These are phyloP conservation scores for Deroplatys truncata DNA, from an alignment of 2,888 invertebrate genomes.

Conservation along the genomic window DNA sequence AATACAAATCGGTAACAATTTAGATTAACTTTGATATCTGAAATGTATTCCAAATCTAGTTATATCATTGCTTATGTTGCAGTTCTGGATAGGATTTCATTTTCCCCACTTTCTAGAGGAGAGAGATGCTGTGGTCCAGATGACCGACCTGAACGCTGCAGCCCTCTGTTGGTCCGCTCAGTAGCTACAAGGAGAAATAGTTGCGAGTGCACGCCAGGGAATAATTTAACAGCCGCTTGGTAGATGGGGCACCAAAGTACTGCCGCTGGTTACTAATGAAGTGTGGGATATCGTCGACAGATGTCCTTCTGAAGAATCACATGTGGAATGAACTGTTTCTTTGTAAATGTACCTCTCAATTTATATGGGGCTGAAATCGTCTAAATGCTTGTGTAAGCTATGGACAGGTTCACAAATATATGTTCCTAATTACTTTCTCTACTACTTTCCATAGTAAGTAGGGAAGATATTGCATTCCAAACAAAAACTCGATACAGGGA, in stretches of 20 bases:
- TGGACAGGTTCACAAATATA: too few species aligned
- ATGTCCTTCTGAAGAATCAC: not conserved
- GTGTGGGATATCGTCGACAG: not conserved
- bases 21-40: too few species aligned
- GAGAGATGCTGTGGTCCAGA: conserved; percentile 5
- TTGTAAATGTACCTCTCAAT: too few species aligned
- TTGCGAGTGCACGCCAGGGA: not conserved
- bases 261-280: not conserved
- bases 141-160: not conserved
- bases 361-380: too few species aligned
- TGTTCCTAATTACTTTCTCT: too few species aligned
- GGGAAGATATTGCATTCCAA: too few species aligned
- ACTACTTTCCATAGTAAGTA: too few species aligned
- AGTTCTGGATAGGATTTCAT: not conserved
- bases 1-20: too few species aligned
- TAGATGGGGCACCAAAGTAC: not conserved
- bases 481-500: too few species aligned
- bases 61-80: too few species aligned
- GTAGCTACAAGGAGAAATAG: not conserved
- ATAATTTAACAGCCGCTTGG: not conserved
- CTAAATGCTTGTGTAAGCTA: too few species aligned
- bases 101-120: not conserved
- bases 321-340: not conserved
- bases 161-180: not conserved
- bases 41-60: too few species aligned